These are phyloP conservation scores for Thereva nobilitata DNA, from an alignment of 2,888 invertebrate genomes.

Conservation along the genomic window DNA sequence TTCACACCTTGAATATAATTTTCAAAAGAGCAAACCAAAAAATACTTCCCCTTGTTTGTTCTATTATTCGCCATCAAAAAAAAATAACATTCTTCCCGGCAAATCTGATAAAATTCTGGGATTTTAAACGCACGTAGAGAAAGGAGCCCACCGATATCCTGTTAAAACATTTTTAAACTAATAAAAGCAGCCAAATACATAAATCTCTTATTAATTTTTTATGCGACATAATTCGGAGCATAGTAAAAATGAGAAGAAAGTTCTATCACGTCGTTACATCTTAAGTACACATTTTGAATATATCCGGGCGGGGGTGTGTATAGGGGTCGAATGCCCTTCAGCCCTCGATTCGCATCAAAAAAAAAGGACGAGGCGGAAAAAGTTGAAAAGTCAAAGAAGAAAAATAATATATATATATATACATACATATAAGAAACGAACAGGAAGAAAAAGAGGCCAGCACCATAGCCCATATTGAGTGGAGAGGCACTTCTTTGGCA, in stretches of 20 bases:
- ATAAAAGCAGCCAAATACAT: slow-evolving; percentile 23
- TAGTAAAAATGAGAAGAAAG: slow-evolving; percentile 28
- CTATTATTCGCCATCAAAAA: too few species aligned
- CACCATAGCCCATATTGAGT: background rate
- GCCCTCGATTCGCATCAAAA: slow-evolving; percentile 14
- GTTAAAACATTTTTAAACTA: slow-evolving; percentile 18
- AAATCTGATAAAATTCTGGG: too few species aligned
- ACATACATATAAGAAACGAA: too few species aligned
- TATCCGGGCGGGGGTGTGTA: slow-evolving; percentile 20
- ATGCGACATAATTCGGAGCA: slow-evolving; percentile 20
- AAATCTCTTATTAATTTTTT: slow-evolving; percentile 31
- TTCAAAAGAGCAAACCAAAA: too few species aligned
- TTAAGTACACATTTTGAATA: slow-evolving; percentile 32
- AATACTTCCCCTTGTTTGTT: too few species aligned
- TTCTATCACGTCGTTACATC: slow-evolving; percentile 28
- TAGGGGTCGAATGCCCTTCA: slow-evolving; percentile 12
- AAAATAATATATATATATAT: too few species aligned
- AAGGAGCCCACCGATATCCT: too few species aligned
- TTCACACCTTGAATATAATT: too few species aligned
- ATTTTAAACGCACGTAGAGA: too few species aligned
- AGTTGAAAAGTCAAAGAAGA: slow-evolving; percentile 17
- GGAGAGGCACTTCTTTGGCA: background rate
- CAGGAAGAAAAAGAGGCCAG: slow-evolving; percentile 23
- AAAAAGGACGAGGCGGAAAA: slow-evolving; percentile 14
- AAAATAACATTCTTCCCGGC: too few species aligned